Conservation (phyloP, 2,113 vertebrate species). For the Eleginops maclovinus region DNA sequence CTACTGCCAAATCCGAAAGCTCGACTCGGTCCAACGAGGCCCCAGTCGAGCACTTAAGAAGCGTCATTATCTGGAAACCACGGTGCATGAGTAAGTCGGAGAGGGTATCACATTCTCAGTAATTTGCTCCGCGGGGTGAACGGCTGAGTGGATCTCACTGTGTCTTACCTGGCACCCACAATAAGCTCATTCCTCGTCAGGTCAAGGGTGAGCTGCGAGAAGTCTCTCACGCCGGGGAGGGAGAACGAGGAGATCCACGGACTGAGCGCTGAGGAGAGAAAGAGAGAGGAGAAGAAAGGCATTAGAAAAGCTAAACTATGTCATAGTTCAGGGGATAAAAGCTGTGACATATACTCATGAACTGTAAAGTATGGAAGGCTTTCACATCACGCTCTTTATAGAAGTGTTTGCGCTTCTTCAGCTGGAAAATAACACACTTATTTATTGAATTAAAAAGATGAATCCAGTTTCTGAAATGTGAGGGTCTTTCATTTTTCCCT, state of each 20-base stretch:
- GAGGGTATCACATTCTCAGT: slow-evolving; percentile 58
- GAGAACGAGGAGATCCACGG: slow-evolving; percentile 95
- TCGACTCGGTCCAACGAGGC: slow-evolving; percentile 45
- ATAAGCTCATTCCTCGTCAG: slow-evolving; percentile 96
- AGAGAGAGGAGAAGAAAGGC: slow-evolving; percentile 81
- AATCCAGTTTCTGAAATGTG: too few species aligned
- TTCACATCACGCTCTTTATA: neutral
- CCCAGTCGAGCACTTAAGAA: slow-evolving; percentile 56
- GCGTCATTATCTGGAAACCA: slow-evolving; percentile 47
- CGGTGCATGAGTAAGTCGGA: slow-evolving; percentile 46
- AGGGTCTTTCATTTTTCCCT: neutral
- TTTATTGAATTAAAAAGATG: too few species aligned
- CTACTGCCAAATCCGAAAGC: slow-evolving; percentile 50
- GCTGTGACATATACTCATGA: slow-evolving; percentile 26
- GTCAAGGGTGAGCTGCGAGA: slow-evolving; percentile 96
- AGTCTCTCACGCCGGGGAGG: slow-evolving; percentile 90
- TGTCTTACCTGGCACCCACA: slow-evolving; percentile 95
- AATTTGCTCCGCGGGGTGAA: slow-evolving; percentile 53
- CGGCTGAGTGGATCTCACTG: slow-evolving; percentile 57
- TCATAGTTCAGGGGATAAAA: neutral
- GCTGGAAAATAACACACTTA: neutral
- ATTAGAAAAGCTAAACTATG: neutral
- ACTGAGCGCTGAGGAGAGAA: slow-evolving; percentile 86
- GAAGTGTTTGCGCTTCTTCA: neutral
- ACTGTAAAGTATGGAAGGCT: neutral